Evolutionary conservation across 2,113 vertebrate genomes (phyloP).

Genomic region (Neodontobutis hainanensis): DNA sequence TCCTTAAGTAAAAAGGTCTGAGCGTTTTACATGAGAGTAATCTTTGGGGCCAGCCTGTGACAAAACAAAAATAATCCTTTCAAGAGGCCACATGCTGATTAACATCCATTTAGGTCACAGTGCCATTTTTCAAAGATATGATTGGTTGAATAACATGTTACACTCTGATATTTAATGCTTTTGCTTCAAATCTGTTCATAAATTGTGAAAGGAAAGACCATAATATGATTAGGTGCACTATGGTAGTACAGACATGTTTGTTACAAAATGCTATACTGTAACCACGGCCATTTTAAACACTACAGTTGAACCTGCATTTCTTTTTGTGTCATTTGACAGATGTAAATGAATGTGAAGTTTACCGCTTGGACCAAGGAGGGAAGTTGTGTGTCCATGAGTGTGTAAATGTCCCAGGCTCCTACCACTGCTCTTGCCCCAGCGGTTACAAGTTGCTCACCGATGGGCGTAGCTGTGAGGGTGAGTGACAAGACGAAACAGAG

Average conservation of each 20-base stretch:
- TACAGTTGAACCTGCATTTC: neutral
- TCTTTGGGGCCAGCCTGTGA: constrained; percentile 47
- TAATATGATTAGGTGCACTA: neutral
- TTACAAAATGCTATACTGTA: neutral
- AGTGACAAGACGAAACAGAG: constrained; percentile 57
- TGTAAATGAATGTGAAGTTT: constrained; percentile 94
- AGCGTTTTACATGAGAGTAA: constrained; percentile 37
- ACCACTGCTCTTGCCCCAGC: constrained; percentile 87
- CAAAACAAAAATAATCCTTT: constrained; percentile 69
- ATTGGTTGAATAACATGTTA: constrained; percentile 33
- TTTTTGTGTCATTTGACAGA: constrained; percentile 76
- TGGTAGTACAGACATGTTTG: no score
- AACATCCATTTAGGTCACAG: constrained; percentile 49
- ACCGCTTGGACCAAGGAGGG: constrained; percentile 80
- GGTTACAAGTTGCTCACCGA: constrained; percentile 86
- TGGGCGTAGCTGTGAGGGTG: constrained; percentile 92
- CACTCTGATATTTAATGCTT: neutral
- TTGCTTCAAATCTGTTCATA: neutral
- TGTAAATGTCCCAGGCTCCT: constrained; percentile 91
- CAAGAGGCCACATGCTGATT: constrained; percentile 56
- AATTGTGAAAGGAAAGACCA: neutral
- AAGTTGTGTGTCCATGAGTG: constrained; percentile 88
- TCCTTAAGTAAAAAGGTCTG: constrained; percentile 18
- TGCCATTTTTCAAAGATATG: constrained; percentile 40
- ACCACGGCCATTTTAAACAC: neutral